Evolutionary conservation across 2,113 vertebrate species (phyloP), one percentile per base, ranked within the genome.

Genomic region (Anarhynchus alexandrinus): DNA sequence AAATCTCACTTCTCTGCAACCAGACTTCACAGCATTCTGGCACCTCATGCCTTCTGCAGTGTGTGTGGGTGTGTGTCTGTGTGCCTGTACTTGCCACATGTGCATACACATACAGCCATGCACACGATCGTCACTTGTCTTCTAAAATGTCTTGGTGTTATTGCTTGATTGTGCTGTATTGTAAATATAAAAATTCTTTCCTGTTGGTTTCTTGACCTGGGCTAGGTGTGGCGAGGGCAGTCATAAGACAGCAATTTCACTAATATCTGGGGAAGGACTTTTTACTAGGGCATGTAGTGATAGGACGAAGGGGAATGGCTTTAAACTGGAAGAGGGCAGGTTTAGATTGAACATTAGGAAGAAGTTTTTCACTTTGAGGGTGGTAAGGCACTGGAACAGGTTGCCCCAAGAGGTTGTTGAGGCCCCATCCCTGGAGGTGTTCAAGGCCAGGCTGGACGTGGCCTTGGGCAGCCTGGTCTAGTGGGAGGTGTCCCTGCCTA

Each of bases 81-180:
- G 11, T 32, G 29, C 11, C 30, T 43, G 19, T 61, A 26, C 12
- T 54, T 58, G 47, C 25, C 19, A 2, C 27, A 25, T 18, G 18
- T 23, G 7, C 20, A 2, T 26, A 29, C 11, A 34, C 0, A 1
- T 40, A 23, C 42, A 79, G 23, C 12, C 19, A 29, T 5, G 9
- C 32, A 69, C 10, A n/a, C 0, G 1, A 11, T 25, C 20, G 17
- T 49, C 25, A 5, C 57, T 34, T 45, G 7, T 67, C 42, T 85
- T 82, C 61, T 66, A 76, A 71, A 85, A 59, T 40, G 38, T 12
- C 78, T 76, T 42, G 15, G 26, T 51, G 23, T 40, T 78, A 22
- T 30, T 67, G 8, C 6, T 55, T 0, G 0, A 16, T 11, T 55
- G 42, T 67, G 27, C 15, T 59, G 9, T 30, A 38, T 9, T 57